Conservation (phyloP, 37 sponge, comb jelly and placozoan genomes). For the Crambe crambe region DNA sequence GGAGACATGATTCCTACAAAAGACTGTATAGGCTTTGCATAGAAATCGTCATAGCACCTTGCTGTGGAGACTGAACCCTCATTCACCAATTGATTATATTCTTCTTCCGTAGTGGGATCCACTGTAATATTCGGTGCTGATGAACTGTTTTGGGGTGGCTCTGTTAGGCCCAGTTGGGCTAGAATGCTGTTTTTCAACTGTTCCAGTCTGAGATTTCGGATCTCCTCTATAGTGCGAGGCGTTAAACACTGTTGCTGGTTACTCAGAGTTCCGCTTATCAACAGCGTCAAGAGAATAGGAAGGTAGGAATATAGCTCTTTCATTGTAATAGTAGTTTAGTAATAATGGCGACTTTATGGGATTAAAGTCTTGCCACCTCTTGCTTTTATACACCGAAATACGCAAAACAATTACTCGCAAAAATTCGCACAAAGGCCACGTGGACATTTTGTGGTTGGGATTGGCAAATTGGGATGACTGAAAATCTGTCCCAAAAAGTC, state of each 20-base stretch:
- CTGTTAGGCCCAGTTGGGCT: slow-evolving; percentile 45
- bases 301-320: too few relatives aligned
- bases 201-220: slow-evolving; percentile 27
- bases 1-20: slow-evolving; percentile 38
- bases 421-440: too few relatives aligned
- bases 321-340: too few relatives aligned
- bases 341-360: too few relatives aligned
- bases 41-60: slow-evolving; percentile 40
- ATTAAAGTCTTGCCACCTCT: too few relatives aligned
- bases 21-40: slow-evolving; percentile 50
- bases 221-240: neutral
- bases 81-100: slow-evolving; percentile 1
- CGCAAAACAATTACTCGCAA: too few relatives aligned
- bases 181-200: slow-evolving; percentile 36
- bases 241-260: neutral
- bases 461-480: too few relatives aligned
- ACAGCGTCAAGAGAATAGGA: neutral
- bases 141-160: neutral
- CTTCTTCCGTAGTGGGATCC: slow-evolving; percentile 5
- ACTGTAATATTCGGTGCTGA: neutral
- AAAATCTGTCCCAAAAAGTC: slow-evolving; percentile 36
- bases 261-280: neutral
- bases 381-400: too few relatives aligned
- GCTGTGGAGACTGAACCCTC: slow-evolving; percentile 12
- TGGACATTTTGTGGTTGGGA: too few relatives aligned